Evolutionary conservation across 92 coral and sea anemone genomes (phyloP).

Genomic region (Umimayanthus kanabou): DNA sequence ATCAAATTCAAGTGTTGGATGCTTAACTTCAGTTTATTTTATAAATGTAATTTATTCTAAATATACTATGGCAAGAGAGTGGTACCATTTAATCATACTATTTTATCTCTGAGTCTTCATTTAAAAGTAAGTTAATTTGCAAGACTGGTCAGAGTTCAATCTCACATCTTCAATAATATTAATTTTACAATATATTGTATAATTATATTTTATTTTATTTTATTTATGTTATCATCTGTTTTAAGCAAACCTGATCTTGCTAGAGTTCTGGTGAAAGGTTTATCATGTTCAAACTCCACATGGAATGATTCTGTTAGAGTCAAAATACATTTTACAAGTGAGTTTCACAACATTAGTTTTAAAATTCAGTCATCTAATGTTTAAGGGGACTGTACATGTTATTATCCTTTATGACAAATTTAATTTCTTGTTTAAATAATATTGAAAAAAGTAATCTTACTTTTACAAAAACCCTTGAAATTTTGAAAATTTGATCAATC

Average conservation of each 20-base stretch:
- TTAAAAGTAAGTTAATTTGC: too few relatives aligned
- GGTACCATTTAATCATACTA: background rate
- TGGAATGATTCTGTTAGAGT: slow-evolving; percentile 79
- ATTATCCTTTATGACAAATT: too few relatives aligned
- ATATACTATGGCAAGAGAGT: background rate
- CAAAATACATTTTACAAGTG: slow-evolving; percentile 33
- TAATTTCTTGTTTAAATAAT: too few relatives aligned
- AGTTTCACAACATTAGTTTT: background rate
- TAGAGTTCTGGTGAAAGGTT: slow-evolving; percentile 85
- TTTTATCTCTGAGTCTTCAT: background rate
- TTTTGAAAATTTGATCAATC: too few relatives aligned
- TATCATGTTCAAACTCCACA: slow-evolving; percentile 92
- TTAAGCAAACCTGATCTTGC: slow-evolving; percentile 92
- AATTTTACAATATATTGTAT: slow-evolving; percentile 1
- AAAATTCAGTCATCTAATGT: too few relatives aligned
- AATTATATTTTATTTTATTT: background rate
- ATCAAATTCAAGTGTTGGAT: too few relatives aligned
- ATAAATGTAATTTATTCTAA: too few relatives aligned
- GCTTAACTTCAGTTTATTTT: background rate
- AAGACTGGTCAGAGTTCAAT: background rate
- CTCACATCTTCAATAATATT: background rate
- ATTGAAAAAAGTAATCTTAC: too few relatives aligned
- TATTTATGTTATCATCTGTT: slow-evolving; percentile 41
- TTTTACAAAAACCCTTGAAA: too few relatives aligned
- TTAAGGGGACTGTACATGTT: too few relatives aligned